phyloP scores from a whole-genome alignment of 1,140 invertebrate species.

The Pseudomyrmex flavicornis region DNA sequence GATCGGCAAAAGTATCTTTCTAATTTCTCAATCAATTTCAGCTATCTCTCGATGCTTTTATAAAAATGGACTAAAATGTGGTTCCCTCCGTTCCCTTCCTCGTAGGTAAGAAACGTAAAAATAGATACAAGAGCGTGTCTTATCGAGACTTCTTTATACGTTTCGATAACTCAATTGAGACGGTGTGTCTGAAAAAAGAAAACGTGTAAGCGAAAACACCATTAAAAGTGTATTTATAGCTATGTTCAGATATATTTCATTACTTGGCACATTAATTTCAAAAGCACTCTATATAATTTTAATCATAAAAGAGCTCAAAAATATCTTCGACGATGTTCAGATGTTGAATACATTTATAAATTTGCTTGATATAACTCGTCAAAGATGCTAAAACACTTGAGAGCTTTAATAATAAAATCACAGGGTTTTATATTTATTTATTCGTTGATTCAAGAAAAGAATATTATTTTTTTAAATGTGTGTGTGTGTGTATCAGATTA shows the following conservation, averaged over 20 bases:
- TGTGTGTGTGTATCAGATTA: not conserved
- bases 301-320: not conserved
- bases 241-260: not conserved
- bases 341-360: not conserved
- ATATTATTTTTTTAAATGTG: not conserved
- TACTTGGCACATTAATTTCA: not conserved
- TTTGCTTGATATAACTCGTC: too few relatives aligned
- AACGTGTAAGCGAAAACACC: not conserved
- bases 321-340: not conserved
- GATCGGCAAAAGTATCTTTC: not conserved
- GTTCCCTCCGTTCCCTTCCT: too few relatives aligned
- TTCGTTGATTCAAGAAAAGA: not conserved
- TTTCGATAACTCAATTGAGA: conserved; percentile 8
- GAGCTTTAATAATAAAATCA: not conserved
- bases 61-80: too few relatives aligned
- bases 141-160: not conserved
- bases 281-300: not conserved
- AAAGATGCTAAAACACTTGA: not conserved
- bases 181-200: not conserved
- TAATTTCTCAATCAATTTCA: conserved; percentile 32
- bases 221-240: conserved; percentile 9
- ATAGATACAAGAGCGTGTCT: not conserved
- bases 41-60: conserved; percentile 14
- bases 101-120: conserved; percentile 2
- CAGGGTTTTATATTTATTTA: not conserved